Evolutionary conservation across 2,797 vertebrate genomes (phyloP).

Genomic region (Hemibagrus guttatus): DNA sequence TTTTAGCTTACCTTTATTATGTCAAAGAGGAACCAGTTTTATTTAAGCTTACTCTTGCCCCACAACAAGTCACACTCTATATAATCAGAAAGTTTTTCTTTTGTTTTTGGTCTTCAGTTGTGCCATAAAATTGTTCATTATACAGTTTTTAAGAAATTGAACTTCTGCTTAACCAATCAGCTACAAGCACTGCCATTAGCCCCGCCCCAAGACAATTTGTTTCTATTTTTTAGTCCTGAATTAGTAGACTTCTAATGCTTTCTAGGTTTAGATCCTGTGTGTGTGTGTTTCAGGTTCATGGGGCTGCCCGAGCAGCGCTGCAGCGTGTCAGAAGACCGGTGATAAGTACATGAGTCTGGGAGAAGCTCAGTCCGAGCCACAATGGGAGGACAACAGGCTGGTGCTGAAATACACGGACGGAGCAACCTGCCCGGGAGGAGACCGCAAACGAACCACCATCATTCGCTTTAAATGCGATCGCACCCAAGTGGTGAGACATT

Average conservation of each 20-base stretch:
- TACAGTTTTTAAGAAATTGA: neutral
- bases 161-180: neutral
- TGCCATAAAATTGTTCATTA: neutral
- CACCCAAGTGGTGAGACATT: conserved; percentile 78
- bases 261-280: neutral
- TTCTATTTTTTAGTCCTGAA: neutral
- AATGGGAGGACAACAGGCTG: conserved; percentile 69
- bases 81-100: neutral
- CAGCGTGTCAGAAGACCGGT: conserved; percentile 78
- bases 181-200: neutral
- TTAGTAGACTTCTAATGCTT: too few species aligned
- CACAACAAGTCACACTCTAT: neutral
- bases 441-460: conserved; percentile 77
- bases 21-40: neutral
- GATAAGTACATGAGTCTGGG: conserved; percentile 82
- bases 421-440: conserved; percentile 75
- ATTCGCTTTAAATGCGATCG: conserved; percentile 86
- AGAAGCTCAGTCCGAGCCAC: conserved; percentile 75
- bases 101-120: neutral
- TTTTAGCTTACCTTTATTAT: neutral
- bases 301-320: conserved; percentile 81
- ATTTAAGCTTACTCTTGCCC: neutral
- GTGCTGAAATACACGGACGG: conserved; percentile 83
- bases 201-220: neutral
- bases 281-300: conserved; percentile 69